Percentiles rank a stretch among this genome's conserved stretches.
phyloP scores from a whole-genome alignment of 2,797 vertebrate species.

The Coracias cyanogaster region DNA sequence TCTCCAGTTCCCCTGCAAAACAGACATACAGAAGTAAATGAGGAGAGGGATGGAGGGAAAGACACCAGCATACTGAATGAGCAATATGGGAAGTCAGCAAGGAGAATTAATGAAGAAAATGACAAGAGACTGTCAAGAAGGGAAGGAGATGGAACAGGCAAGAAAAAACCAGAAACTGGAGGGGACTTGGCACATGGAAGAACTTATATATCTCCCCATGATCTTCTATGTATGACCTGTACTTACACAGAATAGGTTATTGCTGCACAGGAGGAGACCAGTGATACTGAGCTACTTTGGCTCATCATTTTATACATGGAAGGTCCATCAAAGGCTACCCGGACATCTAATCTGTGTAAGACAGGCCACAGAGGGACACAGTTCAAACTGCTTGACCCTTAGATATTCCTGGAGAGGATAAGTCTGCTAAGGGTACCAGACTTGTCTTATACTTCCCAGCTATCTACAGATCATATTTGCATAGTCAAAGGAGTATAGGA shows the following conservation, averaged over 20 bases:
- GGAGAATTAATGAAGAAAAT: background rate
- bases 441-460: background rate
- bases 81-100: background rate
- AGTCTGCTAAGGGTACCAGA: background rate
- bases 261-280: background rate
- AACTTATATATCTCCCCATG: fast-evolving
- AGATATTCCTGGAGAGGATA: background rate
- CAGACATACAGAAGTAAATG: background rate
- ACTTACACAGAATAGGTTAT: background rate
- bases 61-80: background rate
- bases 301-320: background rate
- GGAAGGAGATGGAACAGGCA: background rate
- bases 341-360: background rate
- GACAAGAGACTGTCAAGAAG: background rate
- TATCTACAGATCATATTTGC: background rate
- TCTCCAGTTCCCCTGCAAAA: conserved; percentile 93
- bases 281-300: background rate
- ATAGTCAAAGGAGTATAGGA: background rate
- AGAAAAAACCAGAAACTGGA: background rate
- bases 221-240: background rate
- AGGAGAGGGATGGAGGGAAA: background rate
- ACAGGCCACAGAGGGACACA: background rate
- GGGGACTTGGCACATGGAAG: background rate
- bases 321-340: background rate
- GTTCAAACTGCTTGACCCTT: background rate